Percentiles rank a stretch among this genome's conserved stretches.
phyloP scores from a whole-genome alignment of 92 coral and sea anemone genomes.

The Galaxea fascicularis region DNA sequence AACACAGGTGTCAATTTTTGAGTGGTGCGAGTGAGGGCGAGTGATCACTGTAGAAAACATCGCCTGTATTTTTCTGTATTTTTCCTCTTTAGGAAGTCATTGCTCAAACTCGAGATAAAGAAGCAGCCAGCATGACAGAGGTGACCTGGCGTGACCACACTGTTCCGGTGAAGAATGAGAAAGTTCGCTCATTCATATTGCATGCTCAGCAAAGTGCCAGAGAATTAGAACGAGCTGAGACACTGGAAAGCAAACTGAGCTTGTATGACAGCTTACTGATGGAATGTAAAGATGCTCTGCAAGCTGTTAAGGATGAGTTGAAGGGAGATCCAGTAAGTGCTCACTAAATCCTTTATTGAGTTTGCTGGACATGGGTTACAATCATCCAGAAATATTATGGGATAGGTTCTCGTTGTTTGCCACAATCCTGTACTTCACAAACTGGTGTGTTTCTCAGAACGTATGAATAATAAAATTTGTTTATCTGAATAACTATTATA shows the following conservation, averaged over 20 bases:
- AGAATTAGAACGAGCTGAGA: constrained; percentile 90
- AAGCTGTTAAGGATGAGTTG: constrained; percentile 93
- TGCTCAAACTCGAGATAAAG: constrained; percentile 97
- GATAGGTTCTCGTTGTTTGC: too few relatives aligned
- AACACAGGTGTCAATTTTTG: too few relatives aligned
- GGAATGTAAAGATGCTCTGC: constrained; percentile 99
- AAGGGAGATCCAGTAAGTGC: constrained; percentile 90
- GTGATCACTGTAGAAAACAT: too few relatives aligned
- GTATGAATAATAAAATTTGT: too few relatives aligned
- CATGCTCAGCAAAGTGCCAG: constrained; percentile 91
- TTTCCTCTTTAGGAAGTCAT: constrained; percentile 79
- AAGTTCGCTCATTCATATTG: constrained; percentile 93
- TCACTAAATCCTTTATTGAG: too few relatives aligned
- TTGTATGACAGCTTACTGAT: constrained; percentile 93
- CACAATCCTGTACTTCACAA: too few relatives aligned
- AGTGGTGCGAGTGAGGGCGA: too few relatives aligned
- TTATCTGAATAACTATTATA: too few relatives aligned
- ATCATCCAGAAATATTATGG: too few relatives aligned
- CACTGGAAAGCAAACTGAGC: constrained; percentile 87
- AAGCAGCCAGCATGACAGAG: constrained; percentile 95
- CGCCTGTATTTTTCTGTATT: not conserved
- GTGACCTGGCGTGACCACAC: constrained; percentile 91
- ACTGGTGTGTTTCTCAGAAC: too few relatives aligned
- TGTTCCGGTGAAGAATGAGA: constrained; percentile 94
- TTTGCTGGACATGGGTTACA: too few relatives aligned